These are phyloP conservation scores for Pelodiscus sinensis DNA, from an alignment of 2,113 vertebrate species.

Conservation along the genomic window DNA sequence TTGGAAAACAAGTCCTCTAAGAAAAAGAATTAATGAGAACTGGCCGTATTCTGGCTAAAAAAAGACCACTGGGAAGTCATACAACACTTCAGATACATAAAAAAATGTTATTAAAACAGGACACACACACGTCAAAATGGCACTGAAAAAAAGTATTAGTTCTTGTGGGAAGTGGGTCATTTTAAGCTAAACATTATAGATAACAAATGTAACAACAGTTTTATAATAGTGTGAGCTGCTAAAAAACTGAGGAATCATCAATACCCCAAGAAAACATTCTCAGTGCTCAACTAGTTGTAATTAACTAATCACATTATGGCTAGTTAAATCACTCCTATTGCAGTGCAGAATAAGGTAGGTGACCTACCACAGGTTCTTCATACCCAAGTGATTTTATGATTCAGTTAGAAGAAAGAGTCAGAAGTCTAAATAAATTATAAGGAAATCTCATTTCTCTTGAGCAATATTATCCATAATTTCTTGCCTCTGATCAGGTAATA, in stretches of 20 bases:
- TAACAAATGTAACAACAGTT: constrained; percentile 32
- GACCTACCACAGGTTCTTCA: background rate
- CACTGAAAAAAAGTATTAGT: constrained; percentile 5
- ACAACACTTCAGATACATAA: background rate
- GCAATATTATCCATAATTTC: background rate
- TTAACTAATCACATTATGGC: background rate
- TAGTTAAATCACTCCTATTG: background rate
- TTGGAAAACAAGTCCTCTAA: background rate
- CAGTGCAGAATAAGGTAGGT: constrained; percentile 4
- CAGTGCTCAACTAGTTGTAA: constrained; percentile 23
- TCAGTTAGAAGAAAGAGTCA: background rate
- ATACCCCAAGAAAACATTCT: constrained; percentile 29
- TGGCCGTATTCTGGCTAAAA: background rate
- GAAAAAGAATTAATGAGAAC: background rate
- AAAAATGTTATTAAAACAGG: background rate
- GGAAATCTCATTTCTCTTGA: background rate
- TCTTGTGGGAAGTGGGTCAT: background rate
- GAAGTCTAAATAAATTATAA: background rate
- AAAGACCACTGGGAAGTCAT: background rate
- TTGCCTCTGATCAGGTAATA: background rate
- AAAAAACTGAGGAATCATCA: constrained; percentile 57
- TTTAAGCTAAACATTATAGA: constrained; percentile 17
- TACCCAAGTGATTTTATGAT: background rate
- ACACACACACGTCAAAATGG: constrained; percentile 25
- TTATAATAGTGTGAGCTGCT: constrained; percentile 37